A percentile compares a stretch with the other conserved stretches of the same genome.
Evolutionary conservation across 2,113 vertebrate genomes (phyloP).

Genomic region (Equus quagga): DNA sequence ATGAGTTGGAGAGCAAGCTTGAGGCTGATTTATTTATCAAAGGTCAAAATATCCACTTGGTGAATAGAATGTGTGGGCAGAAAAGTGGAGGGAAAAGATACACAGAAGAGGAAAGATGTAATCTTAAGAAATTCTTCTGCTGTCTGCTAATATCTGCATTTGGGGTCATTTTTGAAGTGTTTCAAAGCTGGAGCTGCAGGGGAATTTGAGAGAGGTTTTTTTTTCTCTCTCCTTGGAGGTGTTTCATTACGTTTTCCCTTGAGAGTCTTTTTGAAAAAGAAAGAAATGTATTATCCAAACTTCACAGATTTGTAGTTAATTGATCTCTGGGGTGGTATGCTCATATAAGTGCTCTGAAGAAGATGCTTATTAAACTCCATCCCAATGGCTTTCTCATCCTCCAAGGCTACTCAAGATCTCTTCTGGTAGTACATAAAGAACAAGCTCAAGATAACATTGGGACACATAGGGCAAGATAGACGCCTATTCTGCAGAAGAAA

Average conservation of each 20-base stretch:
- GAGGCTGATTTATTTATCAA: background rate
- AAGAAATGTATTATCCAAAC: background rate
- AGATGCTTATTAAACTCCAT: constrained; percentile 33
- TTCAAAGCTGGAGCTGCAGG: background rate
- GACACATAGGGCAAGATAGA: no score
- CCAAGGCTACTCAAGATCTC: background rate
- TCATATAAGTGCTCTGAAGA: background rate
- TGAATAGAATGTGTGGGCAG: background rate
- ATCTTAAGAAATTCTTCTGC: background rate
- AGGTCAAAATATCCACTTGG: background rate
- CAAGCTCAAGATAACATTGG: background rate
- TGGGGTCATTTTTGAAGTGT: background rate
- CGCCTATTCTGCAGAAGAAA: no score
- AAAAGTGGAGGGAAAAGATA: background rate
- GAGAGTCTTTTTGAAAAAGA: constrained; percentile 39
- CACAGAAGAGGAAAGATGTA: background rate
- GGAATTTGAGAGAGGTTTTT: background rate
- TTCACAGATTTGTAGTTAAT: constrained; percentile 66
- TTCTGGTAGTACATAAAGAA: background rate
- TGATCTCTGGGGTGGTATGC: constrained; percentile 67
- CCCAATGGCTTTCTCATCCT: background rate
- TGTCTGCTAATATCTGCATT: background rate
- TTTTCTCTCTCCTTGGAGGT: constrained; percentile 40
- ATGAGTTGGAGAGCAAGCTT: background rate
- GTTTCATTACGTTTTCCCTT: constrained; percentile 53